Base-by-base conservation (phyloP, 2,113 vertebrate species). In the Alosa alosa region DNA sequence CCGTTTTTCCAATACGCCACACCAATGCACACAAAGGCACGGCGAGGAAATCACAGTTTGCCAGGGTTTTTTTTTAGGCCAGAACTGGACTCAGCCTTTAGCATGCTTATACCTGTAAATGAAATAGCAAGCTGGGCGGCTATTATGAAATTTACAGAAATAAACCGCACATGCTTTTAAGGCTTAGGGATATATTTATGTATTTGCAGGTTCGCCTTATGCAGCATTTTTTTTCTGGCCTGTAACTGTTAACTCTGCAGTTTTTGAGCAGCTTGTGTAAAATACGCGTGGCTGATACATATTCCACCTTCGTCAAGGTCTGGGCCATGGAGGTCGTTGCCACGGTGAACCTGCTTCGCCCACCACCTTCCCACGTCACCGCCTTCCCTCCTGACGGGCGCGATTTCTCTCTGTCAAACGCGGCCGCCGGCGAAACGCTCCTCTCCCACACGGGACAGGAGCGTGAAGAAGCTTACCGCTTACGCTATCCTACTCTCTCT, bases 141-240 rank as follows among this genome's bases (percentile, higher is more conserved):
- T 94, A 87, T 93, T 92, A 89, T 93, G 82, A 88, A 93, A 93
- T 91, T 89, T 36, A 36, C 31, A 85, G 88, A 87, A 89, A 87
- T 89, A 89, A 86, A 87, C 72, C 84, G 88, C 91, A 93, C 88
- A 87, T 82, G 92, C 86, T 94, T 46, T 91, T 84, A 87, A 85
- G 90, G 91, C 90, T 90, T 92, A 90, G 92, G 90, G 91, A 92
- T 93, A 90, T 93, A 93, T 93, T 93, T 93, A 93, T 93, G 89
- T 89, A 92, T 94, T 92, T 92, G 84, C 86, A 89, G 86, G 89
- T 92, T 92, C 89, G 85, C 90, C 90, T 93, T 91, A 90, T 93
- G 85, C 91, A 89, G 90, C 91, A 90, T 86, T 89, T 81, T 88
- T 75, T 46, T 85, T 81, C 60, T 25, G 81, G 83, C 87, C 88